Conservation (phyloP, 30 jellyfish, hydroid and myxozoan genomes). For the Mastigias papua region DNA sequence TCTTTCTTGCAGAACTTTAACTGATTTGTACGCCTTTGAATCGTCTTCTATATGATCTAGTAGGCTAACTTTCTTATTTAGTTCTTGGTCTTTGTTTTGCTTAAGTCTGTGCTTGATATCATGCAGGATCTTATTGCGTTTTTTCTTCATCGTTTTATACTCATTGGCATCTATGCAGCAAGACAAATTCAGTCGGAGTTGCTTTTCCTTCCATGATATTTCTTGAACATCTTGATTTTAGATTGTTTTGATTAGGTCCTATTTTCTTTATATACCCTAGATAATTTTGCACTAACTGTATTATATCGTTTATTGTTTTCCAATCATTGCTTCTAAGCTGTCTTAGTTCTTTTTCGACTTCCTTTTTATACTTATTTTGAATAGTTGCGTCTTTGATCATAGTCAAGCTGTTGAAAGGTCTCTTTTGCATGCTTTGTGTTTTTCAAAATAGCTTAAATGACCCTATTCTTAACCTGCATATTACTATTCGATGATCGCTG, state of each 20-base stretch:
- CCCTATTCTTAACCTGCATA: slow-evolving; percentile 4
- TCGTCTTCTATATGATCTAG: slow-evolving; percentile 39
- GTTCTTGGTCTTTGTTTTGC: slow-evolving; percentile 30
- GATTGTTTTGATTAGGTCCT: slow-evolving; percentile 13
- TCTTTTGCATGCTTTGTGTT: slow-evolving; percentile 10
- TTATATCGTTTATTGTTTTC: slow-evolving; percentile 45
- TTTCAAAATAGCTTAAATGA: slow-evolving; percentile 9
- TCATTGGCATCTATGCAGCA: slow-evolving; percentile 11
- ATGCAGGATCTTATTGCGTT: slow-evolving; percentile 1
- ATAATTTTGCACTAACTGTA: slow-evolving; percentile 34
- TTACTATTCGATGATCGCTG: slow-evolving; percentile 39
- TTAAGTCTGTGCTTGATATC: slow-evolving; percentile 20
- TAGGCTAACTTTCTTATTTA: slow-evolving; percentile 31
- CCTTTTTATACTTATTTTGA: slow-evolving; percentile 42
- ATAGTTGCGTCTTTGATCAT: slow-evolving; percentile 36
- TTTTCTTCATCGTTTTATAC: slow-evolving; percentile 6
- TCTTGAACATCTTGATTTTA: slow-evolving; percentile 6
- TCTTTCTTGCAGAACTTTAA: slow-evolving; percentile 29
- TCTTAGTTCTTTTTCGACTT: slow-evolving; percentile 33
- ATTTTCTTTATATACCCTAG: slow-evolving; percentile 28
- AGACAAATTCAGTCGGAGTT: slow-evolving; percentile 18
- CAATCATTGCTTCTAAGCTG: slow-evolving; percentile 49
- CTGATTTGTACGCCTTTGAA: slow-evolving; percentile 24
- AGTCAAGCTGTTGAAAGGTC: slow-evolving; percentile 27
- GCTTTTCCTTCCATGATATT: slow-evolving; percentile 20